A percentile compares a stretch with the other conserved stretches of the same genome.
phyloP scores from a whole-genome alignment of 2,888 invertebrate genomes.

The Drosophila kuntzei region DNA sequence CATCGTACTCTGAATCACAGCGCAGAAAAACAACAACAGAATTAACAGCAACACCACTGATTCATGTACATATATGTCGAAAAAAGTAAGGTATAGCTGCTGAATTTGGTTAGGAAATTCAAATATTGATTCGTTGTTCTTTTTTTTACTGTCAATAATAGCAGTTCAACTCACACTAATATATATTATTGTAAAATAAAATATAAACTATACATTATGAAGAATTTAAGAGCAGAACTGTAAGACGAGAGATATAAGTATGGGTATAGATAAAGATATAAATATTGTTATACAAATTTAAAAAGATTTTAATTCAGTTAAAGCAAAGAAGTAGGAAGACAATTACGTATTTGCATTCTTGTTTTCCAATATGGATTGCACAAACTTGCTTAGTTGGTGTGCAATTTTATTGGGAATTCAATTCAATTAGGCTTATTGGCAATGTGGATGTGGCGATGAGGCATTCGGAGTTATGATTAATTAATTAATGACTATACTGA shows the following conservation, averaged over 20 bases:
- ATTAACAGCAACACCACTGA: background rate
- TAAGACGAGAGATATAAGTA: no score
- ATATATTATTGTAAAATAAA: background rate
- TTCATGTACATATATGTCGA: background rate
- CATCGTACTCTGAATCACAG: conserved; percentile 46
- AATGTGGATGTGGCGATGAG: conserved; percentile 9
- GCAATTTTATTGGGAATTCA: conserved; percentile 25
- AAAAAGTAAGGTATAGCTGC: background rate
- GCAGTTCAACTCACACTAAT: background rate
- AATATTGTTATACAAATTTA: no score
- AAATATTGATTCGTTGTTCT: background rate
- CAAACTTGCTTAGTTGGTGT: background rate
- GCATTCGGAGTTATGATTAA: conserved; percentile 59
- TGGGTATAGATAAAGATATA: background rate
- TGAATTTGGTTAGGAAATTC: background rate
- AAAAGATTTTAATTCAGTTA: background rate
- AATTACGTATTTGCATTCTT: background rate
- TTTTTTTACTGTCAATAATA: background rate
- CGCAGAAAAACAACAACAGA: conserved; percentile 13
- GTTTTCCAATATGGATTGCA: background rate
- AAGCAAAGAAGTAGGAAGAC: no score
- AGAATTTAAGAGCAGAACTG: no score
- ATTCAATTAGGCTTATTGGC: conserved; percentile 51
- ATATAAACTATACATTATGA: no score
- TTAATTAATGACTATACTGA: conserved; percentile 47